These are phyloP conservation scores for Pan paniscus DNA, from an alignment of 2,113 vertebrate genomes.

Conservation along the genomic window DNA sequence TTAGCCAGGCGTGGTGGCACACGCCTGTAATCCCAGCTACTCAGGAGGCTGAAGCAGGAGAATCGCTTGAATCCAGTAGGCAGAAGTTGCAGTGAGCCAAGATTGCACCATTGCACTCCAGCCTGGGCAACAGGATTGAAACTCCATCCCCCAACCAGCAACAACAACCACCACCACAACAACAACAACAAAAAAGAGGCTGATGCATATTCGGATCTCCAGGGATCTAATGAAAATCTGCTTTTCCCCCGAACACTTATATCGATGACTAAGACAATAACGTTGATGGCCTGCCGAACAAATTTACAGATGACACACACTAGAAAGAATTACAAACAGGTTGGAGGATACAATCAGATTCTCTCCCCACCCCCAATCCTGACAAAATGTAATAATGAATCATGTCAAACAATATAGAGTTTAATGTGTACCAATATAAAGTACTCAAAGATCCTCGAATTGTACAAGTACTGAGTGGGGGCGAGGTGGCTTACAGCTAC, in stretches of 20 bases:
- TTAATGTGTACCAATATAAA: constrained; percentile 45
- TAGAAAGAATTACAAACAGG: not conserved
- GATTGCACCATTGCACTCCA: too few relatives aligned
- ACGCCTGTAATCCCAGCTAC: too few relatives aligned
- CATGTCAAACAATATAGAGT: constrained; percentile 37
- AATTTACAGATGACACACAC: not conserved
- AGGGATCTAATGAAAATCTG: not conserved
- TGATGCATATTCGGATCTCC: not conserved
- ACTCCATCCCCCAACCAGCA: too few relatives aligned
- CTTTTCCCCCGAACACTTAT: not conserved
- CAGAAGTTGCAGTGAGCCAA: too few relatives aligned
- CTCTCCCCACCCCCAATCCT: not conserved
- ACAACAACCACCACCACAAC: too few relatives aligned
- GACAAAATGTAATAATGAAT: constrained; percentile 43
- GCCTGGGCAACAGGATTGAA: too few relatives aligned
- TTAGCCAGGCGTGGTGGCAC: too few relatives aligned
- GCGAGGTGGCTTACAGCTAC: not conserved
- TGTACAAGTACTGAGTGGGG: constrained; percentile 47
- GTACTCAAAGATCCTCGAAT: constrained; percentile 58
- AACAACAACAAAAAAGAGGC: not conserved
- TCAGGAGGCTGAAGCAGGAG: too few relatives aligned
- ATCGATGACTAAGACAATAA: constrained; percentile 4
- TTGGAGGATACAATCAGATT: not conserved
- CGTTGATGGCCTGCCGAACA: not conserved
- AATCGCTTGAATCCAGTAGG: too few relatives aligned